These are phyloP conservation scores for Chelonus formosanus DNA, from an alignment of 2,888 invertebrate species.

Conservation along the genomic window DNA sequence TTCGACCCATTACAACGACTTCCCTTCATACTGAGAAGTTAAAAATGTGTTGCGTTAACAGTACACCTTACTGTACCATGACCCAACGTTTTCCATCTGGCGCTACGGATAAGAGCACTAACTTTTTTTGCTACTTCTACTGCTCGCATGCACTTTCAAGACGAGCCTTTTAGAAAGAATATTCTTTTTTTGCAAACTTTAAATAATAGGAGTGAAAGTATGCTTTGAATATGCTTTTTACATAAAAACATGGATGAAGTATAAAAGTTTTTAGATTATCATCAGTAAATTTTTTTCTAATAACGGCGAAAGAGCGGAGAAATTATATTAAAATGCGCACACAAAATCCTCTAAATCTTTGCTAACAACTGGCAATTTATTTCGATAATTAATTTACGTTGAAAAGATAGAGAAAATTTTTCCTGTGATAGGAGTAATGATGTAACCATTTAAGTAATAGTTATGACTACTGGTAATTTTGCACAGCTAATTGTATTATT, in stretches of 20 bases:
- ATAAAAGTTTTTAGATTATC: background rate
- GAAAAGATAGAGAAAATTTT: no score
- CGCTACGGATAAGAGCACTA: constrained; percentile 32
- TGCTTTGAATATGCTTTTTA: background rate
- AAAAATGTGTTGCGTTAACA: constrained; percentile 47
- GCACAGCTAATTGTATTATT: no score
- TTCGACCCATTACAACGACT: no score
- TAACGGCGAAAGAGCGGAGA: constrained; percentile 16
- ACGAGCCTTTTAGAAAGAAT: constrained; percentile 21
- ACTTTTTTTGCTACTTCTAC: constrained; percentile 1
- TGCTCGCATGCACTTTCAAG: constrained; percentile 18
- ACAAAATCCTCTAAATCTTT: no score
- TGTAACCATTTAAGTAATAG: no score
- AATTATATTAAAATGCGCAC: background rate
- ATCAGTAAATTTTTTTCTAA: background rate
- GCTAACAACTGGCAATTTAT: no score
- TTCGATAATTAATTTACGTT: no score
- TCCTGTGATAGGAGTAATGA: no score
- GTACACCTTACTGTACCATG: constrained; percentile 59
- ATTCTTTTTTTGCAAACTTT: constrained; percentile 21
- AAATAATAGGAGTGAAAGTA: constrained; percentile 29
- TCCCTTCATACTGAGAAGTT: background rate
- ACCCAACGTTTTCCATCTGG: constrained; percentile 55
- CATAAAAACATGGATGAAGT: constrained; percentile 22
- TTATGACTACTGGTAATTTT: no score